Conservation (phyloP, 2,113 vertebrate genomes). For the Tautogolabrus adspersus region DNA sequence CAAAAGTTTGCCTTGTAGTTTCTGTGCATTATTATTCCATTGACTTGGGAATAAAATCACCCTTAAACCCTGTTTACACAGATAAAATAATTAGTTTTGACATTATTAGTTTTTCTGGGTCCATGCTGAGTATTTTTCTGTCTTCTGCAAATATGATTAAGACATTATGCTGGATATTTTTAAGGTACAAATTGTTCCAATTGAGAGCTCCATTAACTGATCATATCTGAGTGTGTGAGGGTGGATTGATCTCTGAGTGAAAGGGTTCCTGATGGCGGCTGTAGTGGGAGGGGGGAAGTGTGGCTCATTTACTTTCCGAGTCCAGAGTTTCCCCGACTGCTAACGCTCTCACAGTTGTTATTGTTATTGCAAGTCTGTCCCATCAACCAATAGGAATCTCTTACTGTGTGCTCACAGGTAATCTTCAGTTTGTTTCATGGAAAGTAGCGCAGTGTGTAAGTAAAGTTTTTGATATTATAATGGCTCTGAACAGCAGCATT, state of each 20-base stretch:
- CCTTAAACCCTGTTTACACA: background rate
- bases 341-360: background rate
- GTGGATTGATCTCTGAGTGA: constrained; percentile 5
- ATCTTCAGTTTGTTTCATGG: background rate
- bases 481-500: too few species aligned
- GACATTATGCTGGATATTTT: background rate
- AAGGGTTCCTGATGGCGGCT: background rate
- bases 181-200: background rate
- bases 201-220: background rate
- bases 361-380: background rate
- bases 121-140: background rate
- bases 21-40: background rate
- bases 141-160: background rate
- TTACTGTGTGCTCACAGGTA: background rate
- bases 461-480: background rate
- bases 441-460: background rate
- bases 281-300: constrained; percentile 15
- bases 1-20: too few species aligned
- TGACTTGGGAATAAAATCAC: background rate
- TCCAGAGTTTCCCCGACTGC: constrained; percentile 1
- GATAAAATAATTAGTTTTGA: background rate
- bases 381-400: too few species aligned
- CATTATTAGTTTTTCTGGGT: background rate
- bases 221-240: background rate
- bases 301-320: constrained; percentile 8